Evolutionary conservation across 2,113 vertebrate species (phyloP).

Genomic region (Centropristis striata): DNA sequence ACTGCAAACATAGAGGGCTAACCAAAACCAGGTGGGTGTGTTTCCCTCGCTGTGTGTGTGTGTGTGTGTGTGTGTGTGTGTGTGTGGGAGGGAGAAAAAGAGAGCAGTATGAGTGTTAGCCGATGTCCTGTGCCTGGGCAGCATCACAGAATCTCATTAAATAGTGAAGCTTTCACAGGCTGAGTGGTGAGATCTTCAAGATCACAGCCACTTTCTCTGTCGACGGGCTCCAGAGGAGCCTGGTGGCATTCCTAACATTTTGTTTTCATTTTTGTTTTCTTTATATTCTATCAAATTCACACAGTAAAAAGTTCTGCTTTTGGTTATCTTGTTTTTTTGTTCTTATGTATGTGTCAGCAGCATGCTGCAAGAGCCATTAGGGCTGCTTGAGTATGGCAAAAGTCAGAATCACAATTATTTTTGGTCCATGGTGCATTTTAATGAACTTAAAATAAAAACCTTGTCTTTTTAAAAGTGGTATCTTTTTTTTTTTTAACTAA

Average conservation of each 20-base stretch:
- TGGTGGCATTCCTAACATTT: constrained; percentile 35
- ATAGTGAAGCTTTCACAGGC: constrained; percentile 82
- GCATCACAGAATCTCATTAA: constrained; percentile 82
- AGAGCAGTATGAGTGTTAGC: constrained; percentile 74
- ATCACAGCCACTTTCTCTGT: constrained; percentile 70
- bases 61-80: constrained; percentile 46
- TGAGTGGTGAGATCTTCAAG: constrained; percentile 81
- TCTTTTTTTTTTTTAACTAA: no score
- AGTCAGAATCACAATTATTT: no score
- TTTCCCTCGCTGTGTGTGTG: constrained; percentile 42
- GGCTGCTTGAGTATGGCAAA: no score
- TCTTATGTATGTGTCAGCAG: not conserved
- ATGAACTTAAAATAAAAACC: no score
- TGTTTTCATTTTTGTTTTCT: constrained; percentile 22
- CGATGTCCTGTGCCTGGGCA: constrained; percentile 76
- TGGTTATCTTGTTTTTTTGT: not conserved
- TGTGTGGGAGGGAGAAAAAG: constrained; percentile 24
- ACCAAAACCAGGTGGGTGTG: constrained; percentile 73
- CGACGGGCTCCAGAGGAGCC: constrained; percentile 19
- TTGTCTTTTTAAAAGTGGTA: no score
- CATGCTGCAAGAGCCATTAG: not conserved
- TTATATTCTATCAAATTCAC: not conserved
- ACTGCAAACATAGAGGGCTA: constrained; percentile 58
- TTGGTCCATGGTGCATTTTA: no score
- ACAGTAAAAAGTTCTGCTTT: constrained; percentile 3